Evolutionary conservation across 2,888 invertebrate species (phyloP), one percentile per base, ranked within the genome.

Genomic region (Anthoptus insignis): DNA sequence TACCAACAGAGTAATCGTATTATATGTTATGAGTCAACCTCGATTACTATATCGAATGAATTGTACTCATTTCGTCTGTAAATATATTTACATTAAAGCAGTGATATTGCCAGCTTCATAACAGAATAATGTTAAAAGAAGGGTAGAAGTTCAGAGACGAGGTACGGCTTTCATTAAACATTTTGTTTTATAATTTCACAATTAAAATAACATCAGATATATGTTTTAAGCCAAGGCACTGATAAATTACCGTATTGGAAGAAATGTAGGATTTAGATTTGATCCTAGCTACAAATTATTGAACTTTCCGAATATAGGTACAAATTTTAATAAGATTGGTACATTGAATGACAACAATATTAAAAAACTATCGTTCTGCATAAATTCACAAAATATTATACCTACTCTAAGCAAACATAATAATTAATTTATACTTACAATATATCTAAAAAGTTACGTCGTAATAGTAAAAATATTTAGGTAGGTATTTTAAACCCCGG

Each of bases 231-330:
- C 91, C 91, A 93, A 93, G 92, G 92, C 92, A 93, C 92, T 91
- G 86, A 89, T 78, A 83, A 82, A 86, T 85, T 81, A 87, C 81
- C 81, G 81, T 82, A 85, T 88, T 89, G 83, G 90, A 91, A 93
- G 91, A 89, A 86, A 86, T 87, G 83, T 83, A 87, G 87, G 87
- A 86, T 86, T 87, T 89, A 92, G 92, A 93, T 93, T 93, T 88
- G 86, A 93, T 91, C 91, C 92, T 93, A 93, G 84, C 92, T 93
- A 93, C 86, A 88, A 89, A 90, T 91, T 89, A 91, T 90, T 83
- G 91, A 92, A 93, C 92, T 93, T 93, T 92, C 92, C 92, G 92
- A 92, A 89, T 90, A 89, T 88, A 90, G 90, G 90, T 91, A 91
- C 91, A 90, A 90, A 85, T 88, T 87, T 88, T 89, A 86, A 87